Base-by-base conservation (phyloP, 2,888 invertebrate species). In the Caradrina clavipalpis region DNA sequence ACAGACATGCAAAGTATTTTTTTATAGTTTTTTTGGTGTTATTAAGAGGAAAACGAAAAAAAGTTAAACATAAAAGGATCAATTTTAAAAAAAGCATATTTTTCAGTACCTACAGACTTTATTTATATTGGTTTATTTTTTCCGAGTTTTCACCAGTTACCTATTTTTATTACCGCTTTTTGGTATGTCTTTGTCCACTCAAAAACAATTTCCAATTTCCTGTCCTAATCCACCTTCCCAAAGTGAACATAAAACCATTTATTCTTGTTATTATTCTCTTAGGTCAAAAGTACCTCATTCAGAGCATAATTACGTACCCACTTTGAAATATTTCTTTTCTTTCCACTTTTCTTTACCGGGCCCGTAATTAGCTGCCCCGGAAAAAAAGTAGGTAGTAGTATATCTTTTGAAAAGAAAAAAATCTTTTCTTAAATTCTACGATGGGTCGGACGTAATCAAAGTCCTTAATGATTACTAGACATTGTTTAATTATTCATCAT, bases 301-400 rank as follows among this genome's bases (percentile, higher is more conserved):
- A 71, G 71, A 71, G 82, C 83, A 82, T 89, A 89, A 90, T 90
- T 89, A 88, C 86, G 85, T 59, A 65, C 61, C 77, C 83, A 81
- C 85, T 84, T 83, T 82, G 87, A 84, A 88, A 87, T 84, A 87
- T 88, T 89, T 87, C 89, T 85, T 89, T 88, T 84, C 85, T 85
- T 85, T 78, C 74, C 67, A 83, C 80, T 86, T 89, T 88, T 87
- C 79, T 79, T 89, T 87, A 87, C 86, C 83, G 86, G 69, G 70
- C 57, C 61, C 72, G 76, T 86, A 86, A 85, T 85, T 86, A 84
- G 83, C 77, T 74, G 35, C 59, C 61, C 59, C 53, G 65, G 76
- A 77, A 73, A 72, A n/a, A 76, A 78, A 70, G 80, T 71, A 66
- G 39, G 45, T 45, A 45, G 45, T 45, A 17, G 67, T 82, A 84